phyloP scores from a whole-genome alignment of 2,113 vertebrate genomes.

The Festucalex cinctus region DNA sequence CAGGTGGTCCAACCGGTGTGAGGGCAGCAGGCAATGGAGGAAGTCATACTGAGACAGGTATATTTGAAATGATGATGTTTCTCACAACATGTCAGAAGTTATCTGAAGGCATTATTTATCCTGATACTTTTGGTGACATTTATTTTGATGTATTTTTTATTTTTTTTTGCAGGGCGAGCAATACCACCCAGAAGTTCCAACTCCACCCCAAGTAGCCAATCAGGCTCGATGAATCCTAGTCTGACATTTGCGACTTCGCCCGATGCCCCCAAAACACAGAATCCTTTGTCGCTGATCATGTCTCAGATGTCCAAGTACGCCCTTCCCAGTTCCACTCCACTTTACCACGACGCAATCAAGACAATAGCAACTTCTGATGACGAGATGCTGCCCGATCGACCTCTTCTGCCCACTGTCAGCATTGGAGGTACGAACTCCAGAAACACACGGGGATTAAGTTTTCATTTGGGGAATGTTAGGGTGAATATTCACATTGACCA shows the following conservation, averaged over 20 bases:
- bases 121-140: conserved; percentile 7
- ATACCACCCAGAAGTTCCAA: conserved; percentile 80
- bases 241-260: conserved; percentile 88
- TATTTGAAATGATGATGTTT: neutral
- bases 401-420: conserved; percentile 82
- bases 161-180: conserved; percentile 65
- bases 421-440: conserved; percentile 77
- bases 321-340: conserved; percentile 94
- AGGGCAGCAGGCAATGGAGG: conserved; percentile 70
- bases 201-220: conserved; percentile 80
- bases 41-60: conserved; percentile 70
- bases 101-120: neutral
- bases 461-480: neutral
- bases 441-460: neutral
- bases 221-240: conserved; percentile 81
- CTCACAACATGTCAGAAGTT: neutral
- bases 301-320: conserved; percentile 99
- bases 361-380: conserved; percentile 97
- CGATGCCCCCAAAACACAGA: conserved; percentile 84
- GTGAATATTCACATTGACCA: no score
- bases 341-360: conserved; percentile 99
- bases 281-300: conserved; percentile 96
- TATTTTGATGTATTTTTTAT: conserved; percentile 17
- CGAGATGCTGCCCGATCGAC: conserved; percentile 87
- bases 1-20: conserved; percentile 75